A percentile compares a stretch with the other conserved stretches of the same genome.
Evolutionary conservation across 2,797 vertebrate genomes (phyloP).

Genomic region (Periophthalmus magnuspinnatus): DNA sequence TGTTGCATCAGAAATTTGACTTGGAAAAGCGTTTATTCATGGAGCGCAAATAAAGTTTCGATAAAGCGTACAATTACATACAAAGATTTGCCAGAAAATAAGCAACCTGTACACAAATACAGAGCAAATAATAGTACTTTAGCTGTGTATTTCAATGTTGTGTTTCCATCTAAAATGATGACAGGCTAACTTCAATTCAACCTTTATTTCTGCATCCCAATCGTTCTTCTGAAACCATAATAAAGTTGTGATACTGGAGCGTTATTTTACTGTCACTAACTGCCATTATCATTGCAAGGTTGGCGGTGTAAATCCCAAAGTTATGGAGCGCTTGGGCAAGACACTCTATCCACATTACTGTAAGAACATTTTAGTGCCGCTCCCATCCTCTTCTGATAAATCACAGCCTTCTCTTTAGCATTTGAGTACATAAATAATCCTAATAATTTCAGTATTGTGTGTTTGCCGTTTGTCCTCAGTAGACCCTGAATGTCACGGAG

Average conservation of each 20-base stretch:
- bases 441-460: neutral
- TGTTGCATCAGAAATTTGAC: slow-evolving; percentile 5
- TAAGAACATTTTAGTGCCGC: neutral
- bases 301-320: too few species aligned
- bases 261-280: neutral
- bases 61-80: slow-evolving; percentile 7
- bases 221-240: neutral
- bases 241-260: too few species aligned
- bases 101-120: neutral
- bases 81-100: neutral
- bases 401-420: neutral
- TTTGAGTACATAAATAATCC: slow-evolving; percentile 1
- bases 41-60: neutral
- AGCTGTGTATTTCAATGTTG: neutral
- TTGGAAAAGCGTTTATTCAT: slow-evolving; percentile 14
- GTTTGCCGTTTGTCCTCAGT: slow-evolving; percentile 21
- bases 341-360: neutral
- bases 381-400: neutral
- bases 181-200: neutral
- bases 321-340: neutral
- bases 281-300: neutral
- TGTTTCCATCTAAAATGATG: neutral
- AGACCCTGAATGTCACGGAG: slow-evolving; percentile 29
- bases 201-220: neutral
- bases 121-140: neutral